Evolutionary conservation across 2,888 invertebrate genomes (phyloP).

Genomic region (Volucella inanis): DNA sequence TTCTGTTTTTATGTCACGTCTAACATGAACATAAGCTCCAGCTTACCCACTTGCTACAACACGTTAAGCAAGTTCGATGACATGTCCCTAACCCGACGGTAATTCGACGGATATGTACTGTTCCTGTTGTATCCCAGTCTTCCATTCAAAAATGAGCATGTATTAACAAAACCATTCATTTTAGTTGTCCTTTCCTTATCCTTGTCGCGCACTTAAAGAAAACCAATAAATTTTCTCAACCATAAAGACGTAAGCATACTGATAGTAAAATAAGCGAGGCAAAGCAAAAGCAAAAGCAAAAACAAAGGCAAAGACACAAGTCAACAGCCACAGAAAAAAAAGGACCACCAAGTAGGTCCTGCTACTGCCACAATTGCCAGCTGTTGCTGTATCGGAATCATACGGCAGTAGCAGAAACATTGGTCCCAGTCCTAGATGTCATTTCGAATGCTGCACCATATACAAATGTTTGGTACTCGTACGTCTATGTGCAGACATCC

Average conservation of each 20-base stretch:
- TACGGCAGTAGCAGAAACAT: neutral
- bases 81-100: neutral
- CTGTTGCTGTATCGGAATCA: constrained; percentile 47
- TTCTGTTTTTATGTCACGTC: constrained; percentile 26
- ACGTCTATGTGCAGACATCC: neutral
- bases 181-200: constrained; percentile 62
- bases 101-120: neutral
- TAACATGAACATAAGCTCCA: constrained; percentile 17
- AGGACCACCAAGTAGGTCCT: neutral
- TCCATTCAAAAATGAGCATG: constrained; percentile 44
- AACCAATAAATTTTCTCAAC: constrained; percentile 62
- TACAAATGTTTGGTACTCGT: neutral
- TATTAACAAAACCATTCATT: constrained; percentile 63
- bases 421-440: neutral
- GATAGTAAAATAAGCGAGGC: neutral
- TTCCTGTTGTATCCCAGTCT: constrained; percentile 6
- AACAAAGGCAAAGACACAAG: neutral
- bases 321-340: neutral
- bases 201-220: constrained; percentile 64
- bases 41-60: constrained; percentile 14
- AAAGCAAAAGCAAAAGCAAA: neutral
- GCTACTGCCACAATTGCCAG: constrained; percentile 14
- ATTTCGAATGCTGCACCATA: neutral
- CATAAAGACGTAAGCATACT: constrained; percentile 55
- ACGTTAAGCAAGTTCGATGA: constrained; percentile 16